These are phyloP conservation scores for Myripristis jacobus DNA, from an alignment of 2,797 vertebrate species.

Conservation along the genomic window DNA sequence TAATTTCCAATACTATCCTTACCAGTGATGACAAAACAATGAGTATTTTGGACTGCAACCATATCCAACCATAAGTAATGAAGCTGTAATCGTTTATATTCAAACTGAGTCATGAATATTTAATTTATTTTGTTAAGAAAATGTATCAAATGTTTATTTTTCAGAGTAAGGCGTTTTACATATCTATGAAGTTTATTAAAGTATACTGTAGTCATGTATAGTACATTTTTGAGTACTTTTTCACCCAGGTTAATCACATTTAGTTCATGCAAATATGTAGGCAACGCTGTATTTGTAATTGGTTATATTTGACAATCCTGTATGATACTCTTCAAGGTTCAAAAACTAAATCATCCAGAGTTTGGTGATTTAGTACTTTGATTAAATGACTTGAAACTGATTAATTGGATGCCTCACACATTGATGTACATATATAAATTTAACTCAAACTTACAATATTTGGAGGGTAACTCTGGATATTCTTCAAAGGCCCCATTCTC, in stretches of 20 bases:
- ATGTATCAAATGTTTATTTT: constrained; percentile 81
- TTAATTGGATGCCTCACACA: not conserved
- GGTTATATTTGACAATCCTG: constrained; percentile 79
- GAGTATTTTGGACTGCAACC: constrained; percentile 50
- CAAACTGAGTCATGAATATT: constrained; percentile 73
- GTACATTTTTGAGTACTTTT: constrained; percentile 69
- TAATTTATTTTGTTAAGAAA: constrained; percentile 83
- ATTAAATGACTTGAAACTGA: constrained; percentile 71
- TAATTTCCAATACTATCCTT: constrained; percentile 22
- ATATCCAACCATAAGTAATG: constrained; percentile 69
- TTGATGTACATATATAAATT: constrained; percentile 1
- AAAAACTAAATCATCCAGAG: constrained; percentile 51
- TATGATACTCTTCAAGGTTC: constrained; percentile 67
- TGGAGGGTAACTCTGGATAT: not conserved
- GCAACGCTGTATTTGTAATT: constrained; percentile 70
- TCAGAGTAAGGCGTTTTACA: constrained; percentile 77
- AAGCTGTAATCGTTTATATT: constrained; percentile 77
- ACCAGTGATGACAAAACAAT: constrained; percentile 33
- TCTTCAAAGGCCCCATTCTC: not conserved
- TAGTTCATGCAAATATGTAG: constrained; percentile 68
- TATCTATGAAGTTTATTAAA: constrained; percentile 77
- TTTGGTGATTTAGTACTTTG: constrained; percentile 69
- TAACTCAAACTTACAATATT: too few species aligned
- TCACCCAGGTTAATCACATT: constrained; percentile 69
- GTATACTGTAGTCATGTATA: constrained; percentile 71